Conservation (phyloP, 2,888 invertebrate species). For the Ophion slaviceki region DNA sequence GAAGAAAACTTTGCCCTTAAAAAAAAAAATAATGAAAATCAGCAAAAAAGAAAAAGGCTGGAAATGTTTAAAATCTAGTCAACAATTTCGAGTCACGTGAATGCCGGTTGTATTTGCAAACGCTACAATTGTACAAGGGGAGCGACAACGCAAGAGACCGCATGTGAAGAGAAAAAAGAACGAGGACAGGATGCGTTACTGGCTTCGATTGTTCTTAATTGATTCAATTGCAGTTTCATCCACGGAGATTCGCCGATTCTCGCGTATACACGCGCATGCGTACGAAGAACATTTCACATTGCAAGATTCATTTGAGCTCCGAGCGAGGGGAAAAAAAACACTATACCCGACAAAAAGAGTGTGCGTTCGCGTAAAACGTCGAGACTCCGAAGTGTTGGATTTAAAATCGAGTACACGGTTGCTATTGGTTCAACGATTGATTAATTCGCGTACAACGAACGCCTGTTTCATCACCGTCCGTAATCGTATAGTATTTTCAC, state of each 20-base stretch:
- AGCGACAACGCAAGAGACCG: not conserved
- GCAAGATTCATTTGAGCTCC: not conserved
- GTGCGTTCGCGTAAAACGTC: constrained; percentile 21
- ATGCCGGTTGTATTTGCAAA: not conserved
- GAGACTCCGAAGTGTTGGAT: constrained; percentile 18
- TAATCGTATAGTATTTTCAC: constrained; percentile 14
- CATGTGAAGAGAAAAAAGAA: constrained; percentile 5
- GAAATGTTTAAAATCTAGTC: not conserved
- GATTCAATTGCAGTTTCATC: constrained; percentile 56
- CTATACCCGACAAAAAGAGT: constrained; percentile 8
- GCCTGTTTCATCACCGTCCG: constrained; percentile 31
- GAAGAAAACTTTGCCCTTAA: not conserved
- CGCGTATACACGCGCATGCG: constrained; percentile 7
- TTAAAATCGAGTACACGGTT: constrained; percentile 54
- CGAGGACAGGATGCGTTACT: constrained; percentile 4
- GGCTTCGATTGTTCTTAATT: constrained; percentile 60
- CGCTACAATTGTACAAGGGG: not conserved
- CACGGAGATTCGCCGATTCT: constrained; percentile 38
- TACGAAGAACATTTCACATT: constrained; percentile 2
- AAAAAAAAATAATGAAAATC: not conserved
- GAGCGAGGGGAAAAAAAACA: not conserved
- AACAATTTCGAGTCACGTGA: not conserved
- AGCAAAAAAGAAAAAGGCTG: no score
- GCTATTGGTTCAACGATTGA: constrained; percentile 29
- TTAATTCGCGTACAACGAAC: constrained; percentile 54